Percentiles rank a stretch among this genome's conserved stretches.
Evolutionary conservation across 2,113 vertebrate species (phyloP).

Genomic region (Triplophysa rosa): DNA sequence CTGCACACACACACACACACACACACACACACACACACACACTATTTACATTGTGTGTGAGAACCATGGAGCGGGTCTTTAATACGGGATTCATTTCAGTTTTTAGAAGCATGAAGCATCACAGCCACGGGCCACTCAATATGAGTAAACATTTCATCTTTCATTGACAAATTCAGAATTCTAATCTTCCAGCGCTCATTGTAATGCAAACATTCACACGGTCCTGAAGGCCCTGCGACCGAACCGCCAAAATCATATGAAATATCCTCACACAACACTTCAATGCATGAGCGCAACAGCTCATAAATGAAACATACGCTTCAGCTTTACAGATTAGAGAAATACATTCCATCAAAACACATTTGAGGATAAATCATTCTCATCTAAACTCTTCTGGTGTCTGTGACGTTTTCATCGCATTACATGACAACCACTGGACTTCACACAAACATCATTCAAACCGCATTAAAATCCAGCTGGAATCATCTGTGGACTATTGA

Average conservation of each 20-base stretch:
- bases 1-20: too few relatives aligned
- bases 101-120: neutral
- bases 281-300: neutral
- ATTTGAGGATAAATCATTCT: neutral
- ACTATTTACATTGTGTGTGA: too few relatives aligned
- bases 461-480: too few relatives aligned
- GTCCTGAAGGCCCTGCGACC: constrained; percentile 9
- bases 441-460: too few relatives aligned
- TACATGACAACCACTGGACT: too few relatives aligned
- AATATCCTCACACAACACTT: neutral
- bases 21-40: too few relatives aligned
- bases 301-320: constrained; percentile 21
- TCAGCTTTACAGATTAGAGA: constrained; percentile 6
- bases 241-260: constrained; percentile 4
- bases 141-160: constrained; percentile 25
- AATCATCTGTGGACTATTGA: too few relatives aligned
- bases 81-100: neutral
- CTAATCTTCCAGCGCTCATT: constrained; percentile 9
- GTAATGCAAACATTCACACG: neutral
- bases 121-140: neutral
- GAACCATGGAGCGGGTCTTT: neutral
- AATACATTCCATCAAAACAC: neutral
- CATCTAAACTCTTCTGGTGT: too few relatives aligned
- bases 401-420: too few relatives aligned
- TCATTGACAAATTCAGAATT: constrained; percentile 21